Percentiles rank a stretch among this genome's conserved stretches.
phyloP scores from a whole-genome alignment of 1,140 invertebrate species.

The Portunus trituberculatus region DNA sequence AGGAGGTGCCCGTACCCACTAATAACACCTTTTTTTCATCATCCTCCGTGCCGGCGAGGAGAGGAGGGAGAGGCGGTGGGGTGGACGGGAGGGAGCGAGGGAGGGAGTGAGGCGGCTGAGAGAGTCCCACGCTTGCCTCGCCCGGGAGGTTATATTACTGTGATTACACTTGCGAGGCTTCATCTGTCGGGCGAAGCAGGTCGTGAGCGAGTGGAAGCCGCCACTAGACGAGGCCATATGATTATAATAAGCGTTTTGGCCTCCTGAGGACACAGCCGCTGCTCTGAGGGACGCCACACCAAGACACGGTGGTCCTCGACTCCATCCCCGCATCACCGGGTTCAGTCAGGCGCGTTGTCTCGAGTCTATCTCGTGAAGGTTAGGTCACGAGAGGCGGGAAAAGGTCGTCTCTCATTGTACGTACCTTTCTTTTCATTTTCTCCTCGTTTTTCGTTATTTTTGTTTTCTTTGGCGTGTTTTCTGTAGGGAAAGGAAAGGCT shows the following conservation, averaged over 20 bases:
- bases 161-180: constrained; percentile 1
- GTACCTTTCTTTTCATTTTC: too few relatives aligned
- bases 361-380: too few relatives aligned
- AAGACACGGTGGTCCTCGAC: too few relatives aligned
- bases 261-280: background rate
- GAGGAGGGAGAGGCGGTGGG: background rate
- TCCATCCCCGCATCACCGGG: too few relatives aligned
- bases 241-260: constrained; percentile 12
- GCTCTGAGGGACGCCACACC: too few relatives aligned
- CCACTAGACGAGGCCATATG: background rate
- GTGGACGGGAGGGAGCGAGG: background rate
- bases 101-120: background rate
- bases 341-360: too few relatives aligned
- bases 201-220: background rate
- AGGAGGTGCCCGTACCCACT: background rate
- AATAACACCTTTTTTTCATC: background rate
- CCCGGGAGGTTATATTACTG: background rate
- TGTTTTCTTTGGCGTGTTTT: too few relatives aligned
- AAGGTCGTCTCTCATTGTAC: too few relatives aligned
- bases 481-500: too few relatives aligned
- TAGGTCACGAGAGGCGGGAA: too few relatives aligned
- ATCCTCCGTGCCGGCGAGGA: background rate
- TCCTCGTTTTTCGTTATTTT: too few relatives aligned
- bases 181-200: background rate
- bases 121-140: background rate